Base-by-base conservation (phyloP, 2,888 invertebrate species). In the Ennomos quercinarius region DNA sequence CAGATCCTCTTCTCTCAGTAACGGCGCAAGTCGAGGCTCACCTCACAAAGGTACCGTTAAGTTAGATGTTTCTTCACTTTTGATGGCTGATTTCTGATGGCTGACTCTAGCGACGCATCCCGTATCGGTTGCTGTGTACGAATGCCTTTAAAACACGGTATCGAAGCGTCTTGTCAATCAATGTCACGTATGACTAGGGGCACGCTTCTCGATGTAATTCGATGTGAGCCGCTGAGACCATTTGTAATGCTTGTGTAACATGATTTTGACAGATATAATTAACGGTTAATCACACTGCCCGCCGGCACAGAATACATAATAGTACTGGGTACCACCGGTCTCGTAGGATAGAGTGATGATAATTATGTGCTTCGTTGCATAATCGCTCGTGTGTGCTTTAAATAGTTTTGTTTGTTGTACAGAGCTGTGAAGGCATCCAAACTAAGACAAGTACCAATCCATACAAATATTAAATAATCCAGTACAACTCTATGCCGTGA, bases 231-330 rank as follows among this genome's bases (percentile, higher is more conserved):
- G 27, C 27, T 6, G 27, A 59, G 60, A 68, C 69, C 76, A 77
- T 76, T 76, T 71, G 61, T 72, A 62, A 73, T 57, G 44, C 56
- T 76, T 73, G 66, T 63, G 62, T 67, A 66, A 72, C 58, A 36
- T 55, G 47, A 53, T 52, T 55, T 56, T 68, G 74, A 71, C 77
- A 73, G 67, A 63, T 67, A 46, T 72, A 59, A 63, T 67, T 61
- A 61, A 51, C 55, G 13, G 55, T 45, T 59, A 59, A 59, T 54
- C 35, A 50, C 39, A 36, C 34, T 35, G 51, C 51, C 50, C 39
- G 55, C 42, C 37, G 55, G 54, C 40, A 38, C 10, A 17, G 17
- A 17, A 17, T 17, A 17, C 17, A 17, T 17, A 17, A 17, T 3
- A 17, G 17, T 17, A 17, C n/a, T 11, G n/a, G 34, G 48, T 48